Evolutionary conservation across 1,140 invertebrate genomes (phyloP).

Genomic region (Frieseomelitta varia): DNA sequence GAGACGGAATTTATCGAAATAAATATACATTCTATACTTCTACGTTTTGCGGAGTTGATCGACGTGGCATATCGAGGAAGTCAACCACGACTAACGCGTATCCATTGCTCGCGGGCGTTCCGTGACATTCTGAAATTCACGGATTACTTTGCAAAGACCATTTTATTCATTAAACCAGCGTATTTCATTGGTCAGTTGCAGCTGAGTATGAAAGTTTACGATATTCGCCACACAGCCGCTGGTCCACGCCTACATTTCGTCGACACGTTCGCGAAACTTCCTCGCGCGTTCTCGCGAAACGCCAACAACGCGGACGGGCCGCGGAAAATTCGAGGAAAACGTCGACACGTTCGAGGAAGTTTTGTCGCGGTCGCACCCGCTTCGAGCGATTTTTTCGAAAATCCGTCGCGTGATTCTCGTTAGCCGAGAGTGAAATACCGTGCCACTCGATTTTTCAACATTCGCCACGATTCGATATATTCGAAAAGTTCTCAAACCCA

Average conservation of each 20-base stretch:
- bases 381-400: conserved; percentile 26
- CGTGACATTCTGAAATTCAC: background rate
- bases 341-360: background rate
- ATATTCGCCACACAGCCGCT: background rate
- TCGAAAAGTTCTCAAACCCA: background rate
- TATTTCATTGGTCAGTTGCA: background rate
- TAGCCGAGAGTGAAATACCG: background rate
- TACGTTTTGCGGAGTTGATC: too few species aligned
- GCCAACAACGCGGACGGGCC: background rate
- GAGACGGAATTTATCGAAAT: too few species aligned
- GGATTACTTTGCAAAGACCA: background rate
- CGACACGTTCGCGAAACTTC: conserved; percentile 11
- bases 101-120: too few species aligned
- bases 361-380: background rate
- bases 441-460: background rate
- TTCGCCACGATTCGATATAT: background rate
- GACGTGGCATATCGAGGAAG: too few species aligned
- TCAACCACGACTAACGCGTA: too few species aligned
- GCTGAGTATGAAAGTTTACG: background rate
- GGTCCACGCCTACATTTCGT: background rate
- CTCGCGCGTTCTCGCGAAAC: background rate
- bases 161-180: background rate
- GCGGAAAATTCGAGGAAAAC: conserved; percentile 28
- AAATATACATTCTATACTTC: too few species aligned
- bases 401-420: background rate